Conservation (phyloP, 2,888 invertebrate species). For the Callyntrura guangdongensis region DNA sequence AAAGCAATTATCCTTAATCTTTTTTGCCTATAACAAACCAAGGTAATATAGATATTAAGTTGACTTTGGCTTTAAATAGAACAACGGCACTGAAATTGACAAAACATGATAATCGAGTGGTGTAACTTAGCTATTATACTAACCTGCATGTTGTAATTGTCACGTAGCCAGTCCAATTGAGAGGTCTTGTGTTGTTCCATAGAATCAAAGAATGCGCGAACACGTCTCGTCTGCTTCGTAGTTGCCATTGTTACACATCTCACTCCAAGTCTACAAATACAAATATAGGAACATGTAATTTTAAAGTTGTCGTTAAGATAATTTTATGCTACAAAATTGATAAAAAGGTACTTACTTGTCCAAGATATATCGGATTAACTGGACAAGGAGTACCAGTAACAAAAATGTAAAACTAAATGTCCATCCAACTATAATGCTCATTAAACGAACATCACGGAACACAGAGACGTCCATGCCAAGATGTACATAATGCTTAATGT, state of each 20-base stretch:
- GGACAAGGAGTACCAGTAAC: slow-evolving; percentile 92
- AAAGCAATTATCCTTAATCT: slow-evolving; percentile 96
- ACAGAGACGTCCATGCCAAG: slow-evolving; percentile 95
- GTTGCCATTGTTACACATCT: slow-evolving; percentile 79
- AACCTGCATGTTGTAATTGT: slow-evolving; percentile 96
- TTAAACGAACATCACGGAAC: slow-evolving; percentile 93
- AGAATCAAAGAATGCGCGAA: slow-evolving; percentile 95
- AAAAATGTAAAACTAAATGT: slow-evolving; percentile 93
- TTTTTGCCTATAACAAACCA: slow-evolving; percentile 89
- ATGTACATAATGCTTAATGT: slow-evolving; percentile 91
- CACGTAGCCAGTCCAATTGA: slow-evolving; percentile 94
- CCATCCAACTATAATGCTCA: slow-evolving; percentile 93
- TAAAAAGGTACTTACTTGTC: slow-evolving; percentile 86
- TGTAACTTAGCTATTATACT: slow-evolving; percentile 58
- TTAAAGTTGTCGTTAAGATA: slow-evolving; percentile 7
- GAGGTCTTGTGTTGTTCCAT: slow-evolving; percentile 96
- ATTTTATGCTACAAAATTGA: background rate
- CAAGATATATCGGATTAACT: slow-evolving; percentile 91
- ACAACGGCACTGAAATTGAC: background rate
- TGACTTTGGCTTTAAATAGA: background rate
- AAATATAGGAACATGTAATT: slow-evolving; percentile 12
- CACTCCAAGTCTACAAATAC: slow-evolving; percentile 80
- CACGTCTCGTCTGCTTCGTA: slow-evolving; percentile 90
- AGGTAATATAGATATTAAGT: background rate
- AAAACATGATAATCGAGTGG: background rate